Evolutionary conservation across 2,797 vertebrate species (phyloP).

Genomic region (Phaenicophaeus curvirostris): DNA sequence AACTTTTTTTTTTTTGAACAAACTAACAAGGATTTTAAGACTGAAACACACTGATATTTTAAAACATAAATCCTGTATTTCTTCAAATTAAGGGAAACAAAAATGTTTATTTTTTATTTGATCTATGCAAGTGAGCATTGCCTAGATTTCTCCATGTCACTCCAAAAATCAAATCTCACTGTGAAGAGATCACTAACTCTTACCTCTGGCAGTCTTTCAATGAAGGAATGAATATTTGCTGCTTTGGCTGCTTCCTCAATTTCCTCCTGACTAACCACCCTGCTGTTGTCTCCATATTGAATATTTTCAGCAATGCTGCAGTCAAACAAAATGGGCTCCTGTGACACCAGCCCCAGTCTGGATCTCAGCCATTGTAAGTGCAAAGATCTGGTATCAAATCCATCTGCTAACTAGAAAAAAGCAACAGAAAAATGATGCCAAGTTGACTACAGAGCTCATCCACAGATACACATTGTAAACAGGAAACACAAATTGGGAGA

Average conservation of each 20-base stretch:
- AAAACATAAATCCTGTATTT: background rate
- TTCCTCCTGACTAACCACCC: slow-evolving; percentile 73
- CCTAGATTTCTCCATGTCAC: background rate
- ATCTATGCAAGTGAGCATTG: background rate
- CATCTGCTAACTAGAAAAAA: slow-evolving; percentile 76
- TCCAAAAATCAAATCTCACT: too few relatives aligned
- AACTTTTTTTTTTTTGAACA: background rate
- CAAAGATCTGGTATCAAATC: slow-evolving; percentile 70
- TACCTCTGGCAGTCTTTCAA: slow-evolving; percentile 78
- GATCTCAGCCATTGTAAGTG: slow-evolving; percentile 77
- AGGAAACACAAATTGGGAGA: background rate
- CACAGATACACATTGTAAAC: background rate
- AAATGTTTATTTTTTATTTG: background rate
- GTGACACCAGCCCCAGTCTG: slow-evolving; percentile 78
- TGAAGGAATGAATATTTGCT: slow-evolving; percentile 81
- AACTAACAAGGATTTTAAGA: background rate
- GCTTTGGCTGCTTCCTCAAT: slow-evolving; percentile 76
- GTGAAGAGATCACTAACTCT: background rate
- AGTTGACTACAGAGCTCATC: background rate
- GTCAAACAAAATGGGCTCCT: slow-evolving; percentile 82
- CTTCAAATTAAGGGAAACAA: background rate
- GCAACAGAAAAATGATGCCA: background rate
- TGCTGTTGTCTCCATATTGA: slow-evolving; percentile 75
- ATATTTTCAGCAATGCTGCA: slow-evolving; percentile 82
- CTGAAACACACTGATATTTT: background rate